These are phyloP conservation scores for Drosophila tani DNA, from an alignment of 1,140 invertebrate species.

Conservation along the genomic window DNA sequence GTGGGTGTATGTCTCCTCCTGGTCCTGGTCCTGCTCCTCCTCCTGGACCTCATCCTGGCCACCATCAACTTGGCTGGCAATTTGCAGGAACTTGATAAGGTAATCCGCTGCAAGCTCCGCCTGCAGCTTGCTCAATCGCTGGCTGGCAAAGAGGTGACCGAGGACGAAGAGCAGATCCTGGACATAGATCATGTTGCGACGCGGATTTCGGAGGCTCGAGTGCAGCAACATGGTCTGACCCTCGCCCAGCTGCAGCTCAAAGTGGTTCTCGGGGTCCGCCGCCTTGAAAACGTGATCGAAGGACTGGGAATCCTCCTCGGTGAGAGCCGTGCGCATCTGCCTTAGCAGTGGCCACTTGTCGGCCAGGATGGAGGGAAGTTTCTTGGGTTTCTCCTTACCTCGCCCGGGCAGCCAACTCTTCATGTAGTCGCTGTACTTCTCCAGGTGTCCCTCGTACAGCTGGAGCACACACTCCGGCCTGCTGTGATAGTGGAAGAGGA, in stretches of 20 bases:
- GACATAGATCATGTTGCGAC: slow-evolving; percentile 71
- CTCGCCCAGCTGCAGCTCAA: slow-evolving; percentile 63
- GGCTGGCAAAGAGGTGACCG: slow-evolving; percentile 43
- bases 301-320: background rate
- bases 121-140: slow-evolving; percentile 45
- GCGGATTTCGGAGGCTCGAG: slow-evolving; percentile 52
- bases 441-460: slow-evolving; percentile 55
- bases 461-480: slow-evolving; percentile 63
- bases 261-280: slow-evolving; percentile 4
- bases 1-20: slow-evolving; percentile 44
- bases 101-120: slow-evolving; percentile 55
- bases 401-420: slow-evolving; percentile 45
- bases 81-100: slow-evolving; percentile 64
- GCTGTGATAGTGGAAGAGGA: slow-evolving; percentile 79
- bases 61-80: slow-evolving; percentile 57
- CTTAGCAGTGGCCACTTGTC: slow-evolving; percentile 53
- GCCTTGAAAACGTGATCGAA: slow-evolving; percentile 60
- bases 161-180: slow-evolving; percentile 68
- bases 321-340: slow-evolving; percentile 21
- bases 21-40: slow-evolving; percentile 15
- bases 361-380: slow-evolving; percentile 29
- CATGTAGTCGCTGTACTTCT: slow-evolving; percentile 58
- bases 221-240: slow-evolving; percentile 49
- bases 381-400: background rate
- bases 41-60: slow-evolving; percentile 1